A percentile compares a stretch with the other conserved stretches of the same genome.
These are phyloP conservation scores for Acanthococcus lagerstroemiae DNA, from an alignment of 2,888 invertebrate genomes.

Conservation along the genomic window DNA sequence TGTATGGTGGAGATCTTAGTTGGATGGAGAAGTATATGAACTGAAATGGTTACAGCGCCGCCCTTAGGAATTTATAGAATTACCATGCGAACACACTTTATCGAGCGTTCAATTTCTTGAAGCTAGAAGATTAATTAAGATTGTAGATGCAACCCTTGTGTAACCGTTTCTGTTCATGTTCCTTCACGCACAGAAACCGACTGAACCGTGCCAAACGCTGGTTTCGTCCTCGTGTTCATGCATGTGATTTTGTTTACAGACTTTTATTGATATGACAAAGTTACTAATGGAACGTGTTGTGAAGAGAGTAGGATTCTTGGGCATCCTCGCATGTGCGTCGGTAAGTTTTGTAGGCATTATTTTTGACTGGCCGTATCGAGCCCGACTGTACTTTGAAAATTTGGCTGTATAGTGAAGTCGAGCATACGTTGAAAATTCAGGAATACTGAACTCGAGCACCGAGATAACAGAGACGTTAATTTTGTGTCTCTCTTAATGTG, in stretches of 20 bases:
- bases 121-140: no score
- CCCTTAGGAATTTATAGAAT: no score
- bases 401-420: background rate
- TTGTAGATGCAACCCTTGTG: no score
- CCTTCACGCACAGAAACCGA: no score
- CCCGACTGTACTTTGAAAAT: background rate
- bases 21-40: no score
- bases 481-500: background rate
- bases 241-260: conserved; percentile 40
- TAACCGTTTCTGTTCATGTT: no score
- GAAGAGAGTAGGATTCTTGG: conserved; percentile 87
- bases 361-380: background rate
- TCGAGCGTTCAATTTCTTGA: no score
- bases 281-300: conserved; percentile 79
- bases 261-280: conserved; percentile 66
- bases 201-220: no score
- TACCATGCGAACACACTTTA: no score
- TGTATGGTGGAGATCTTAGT: background rate
- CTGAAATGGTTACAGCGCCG: no score
- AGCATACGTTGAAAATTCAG: background rate
- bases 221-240: no score
- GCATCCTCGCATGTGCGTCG: conserved; percentile 91
- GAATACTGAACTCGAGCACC: background rate
- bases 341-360: conserved; percentile 55
- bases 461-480: background rate